Conservation (phyloP, 2,888 invertebrate genomes). For the Bugula neritina region DNA sequence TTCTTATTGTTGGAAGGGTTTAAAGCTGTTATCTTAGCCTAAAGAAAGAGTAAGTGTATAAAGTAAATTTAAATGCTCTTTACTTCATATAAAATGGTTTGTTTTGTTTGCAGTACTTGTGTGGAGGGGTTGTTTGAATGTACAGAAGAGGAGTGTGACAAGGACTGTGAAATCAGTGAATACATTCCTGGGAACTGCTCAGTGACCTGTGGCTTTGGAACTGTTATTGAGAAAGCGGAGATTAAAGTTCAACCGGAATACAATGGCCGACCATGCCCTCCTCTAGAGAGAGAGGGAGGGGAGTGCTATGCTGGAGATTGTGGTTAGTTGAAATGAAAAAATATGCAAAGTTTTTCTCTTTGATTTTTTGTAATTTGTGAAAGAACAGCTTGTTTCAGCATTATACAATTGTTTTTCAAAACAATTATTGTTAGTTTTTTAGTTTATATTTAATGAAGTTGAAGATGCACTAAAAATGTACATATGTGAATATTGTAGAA, state of each 20-base stretch:
- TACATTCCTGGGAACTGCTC: slow-evolving; percentile 15
- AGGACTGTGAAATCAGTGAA: background rate
- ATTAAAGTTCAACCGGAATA: background rate
- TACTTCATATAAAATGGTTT: too few relatives aligned
- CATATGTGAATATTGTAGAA: background rate
- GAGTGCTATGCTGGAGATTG: slow-evolving; percentile 1
- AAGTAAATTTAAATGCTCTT: too few relatives aligned
- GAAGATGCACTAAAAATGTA: too few relatives aligned
- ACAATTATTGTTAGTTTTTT: too few relatives aligned
- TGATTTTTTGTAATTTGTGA: too few relatives aligned
- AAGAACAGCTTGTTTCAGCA: too few relatives aligned
- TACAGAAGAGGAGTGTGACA: background rate
- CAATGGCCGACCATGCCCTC: background rate
- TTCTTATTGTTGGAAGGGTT: too few relatives aligned
- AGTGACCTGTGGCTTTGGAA: slow-evolving; percentile 2
- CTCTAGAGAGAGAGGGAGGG: background rate
- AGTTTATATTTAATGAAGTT: too few relatives aligned
- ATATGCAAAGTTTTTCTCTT: too few relatives aligned
- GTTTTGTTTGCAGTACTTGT: slow-evolving; percentile 9
- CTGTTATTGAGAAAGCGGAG: background rate
- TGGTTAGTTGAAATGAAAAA: background rate
- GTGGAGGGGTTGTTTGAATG: slow-evolving; percentile 9
- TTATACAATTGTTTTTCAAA: too few relatives aligned
- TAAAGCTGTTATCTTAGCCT: too few relatives aligned
- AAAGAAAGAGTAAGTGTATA: too few relatives aligned